These are phyloP conservation scores for Semaprochilodus insignis DNA, from an alignment of 2,797 vertebrate genomes.

Conservation along the genomic window DNA sequence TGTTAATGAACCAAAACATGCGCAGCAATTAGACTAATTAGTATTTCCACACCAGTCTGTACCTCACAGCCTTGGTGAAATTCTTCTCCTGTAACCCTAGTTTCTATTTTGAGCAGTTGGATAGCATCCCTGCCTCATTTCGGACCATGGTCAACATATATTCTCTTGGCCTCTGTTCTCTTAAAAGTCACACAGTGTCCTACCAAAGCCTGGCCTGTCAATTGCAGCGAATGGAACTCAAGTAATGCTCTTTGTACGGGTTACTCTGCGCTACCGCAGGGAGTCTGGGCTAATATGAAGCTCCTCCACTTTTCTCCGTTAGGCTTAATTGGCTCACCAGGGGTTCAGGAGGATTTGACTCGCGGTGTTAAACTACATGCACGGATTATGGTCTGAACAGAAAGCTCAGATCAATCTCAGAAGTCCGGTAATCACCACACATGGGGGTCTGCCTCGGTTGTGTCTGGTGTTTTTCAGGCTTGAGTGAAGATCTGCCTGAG, in stretches of 20 bases:
- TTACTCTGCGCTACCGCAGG: slow-evolving; percentile 10
- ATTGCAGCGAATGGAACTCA: not conserved
- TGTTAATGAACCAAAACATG: not conserved
- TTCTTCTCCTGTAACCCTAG: not conserved
- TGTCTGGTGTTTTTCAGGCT: not conserved
- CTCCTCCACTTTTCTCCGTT: slow-evolving; percentile 30
- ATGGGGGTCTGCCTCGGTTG: not conserved
- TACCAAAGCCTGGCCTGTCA: not conserved
- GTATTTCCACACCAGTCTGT: not conserved
- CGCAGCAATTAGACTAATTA: not conserved
- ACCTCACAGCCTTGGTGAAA: not conserved
- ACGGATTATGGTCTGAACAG: slow-evolving; percentile 33
- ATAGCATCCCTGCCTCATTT: not conserved
- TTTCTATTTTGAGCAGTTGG: not conserved
- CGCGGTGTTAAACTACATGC: not conserved
- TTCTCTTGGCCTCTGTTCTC: not conserved
- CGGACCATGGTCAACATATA: not conserved
- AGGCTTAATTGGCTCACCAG: slow-evolving; percentile 52
- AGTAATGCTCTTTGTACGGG: slow-evolving; percentile 15
- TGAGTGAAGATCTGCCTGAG: not conserved
- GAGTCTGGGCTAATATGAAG: not conserved
- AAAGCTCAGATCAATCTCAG: slow-evolving; percentile 17
- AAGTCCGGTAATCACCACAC: not conserved
- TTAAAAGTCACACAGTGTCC: not conserved
- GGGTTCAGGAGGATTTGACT: slow-evolving; percentile 41